Evolutionary conservation across 2,113 vertebrate genomes (phyloP).

Genomic region (Xiphorhynchus elegans): DNA sequence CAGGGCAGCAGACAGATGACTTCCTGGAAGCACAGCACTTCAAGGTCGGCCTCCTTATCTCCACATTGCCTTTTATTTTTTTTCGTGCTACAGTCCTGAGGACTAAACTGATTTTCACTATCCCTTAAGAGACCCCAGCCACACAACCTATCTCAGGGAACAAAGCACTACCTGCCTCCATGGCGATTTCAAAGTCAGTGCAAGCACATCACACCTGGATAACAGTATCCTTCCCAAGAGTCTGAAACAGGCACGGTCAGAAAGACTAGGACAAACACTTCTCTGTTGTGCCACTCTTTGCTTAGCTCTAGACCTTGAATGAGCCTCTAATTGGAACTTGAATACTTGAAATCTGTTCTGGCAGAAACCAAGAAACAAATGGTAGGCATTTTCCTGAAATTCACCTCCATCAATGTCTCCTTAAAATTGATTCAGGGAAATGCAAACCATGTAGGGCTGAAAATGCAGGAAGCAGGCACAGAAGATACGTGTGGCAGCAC

Average conservation of each 20-base stretch:
- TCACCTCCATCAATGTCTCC: not conserved
- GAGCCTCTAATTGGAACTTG: not conserved
- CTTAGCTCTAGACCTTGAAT: not conserved
- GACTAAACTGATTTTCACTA: not conserved
- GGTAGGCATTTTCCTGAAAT: not conserved
- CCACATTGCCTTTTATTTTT: no score
- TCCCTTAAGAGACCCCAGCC: not conserved
- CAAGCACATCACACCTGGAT: not conserved
- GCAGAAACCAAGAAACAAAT: not conserved
- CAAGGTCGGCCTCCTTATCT: not conserved
- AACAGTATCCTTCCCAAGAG: not conserved
- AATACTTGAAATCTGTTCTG: not conserved
- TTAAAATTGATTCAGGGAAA: not conserved
- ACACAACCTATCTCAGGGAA: not conserved
- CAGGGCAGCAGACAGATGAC: not conserved
- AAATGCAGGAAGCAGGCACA: not conserved
- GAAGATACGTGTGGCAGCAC: not conserved
- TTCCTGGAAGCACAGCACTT: not conserved
- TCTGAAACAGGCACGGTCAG: not conserved
- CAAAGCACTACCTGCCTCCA: not conserved
- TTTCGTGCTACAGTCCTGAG: not conserved
- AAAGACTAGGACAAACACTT: not conserved
- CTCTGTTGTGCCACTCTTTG: not conserved
- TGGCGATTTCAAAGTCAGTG: fast-evolving
- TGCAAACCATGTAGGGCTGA: not conserved